These are phyloP conservation scores for Tortrix viridana DNA, from an alignment of 2,888 invertebrate genomes.

Conservation along the genomic window DNA sequence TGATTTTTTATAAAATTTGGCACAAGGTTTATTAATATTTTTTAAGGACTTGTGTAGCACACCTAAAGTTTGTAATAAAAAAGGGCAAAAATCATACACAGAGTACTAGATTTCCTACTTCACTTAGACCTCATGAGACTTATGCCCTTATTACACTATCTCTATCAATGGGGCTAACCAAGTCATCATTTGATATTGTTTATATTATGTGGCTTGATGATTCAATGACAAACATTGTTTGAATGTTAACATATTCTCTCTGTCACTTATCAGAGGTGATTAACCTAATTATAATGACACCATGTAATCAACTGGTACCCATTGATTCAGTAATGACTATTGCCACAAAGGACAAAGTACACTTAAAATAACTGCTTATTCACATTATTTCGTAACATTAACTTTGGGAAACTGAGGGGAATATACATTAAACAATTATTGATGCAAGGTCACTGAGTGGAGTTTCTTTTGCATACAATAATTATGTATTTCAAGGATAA, in stretches of 20 bases:
- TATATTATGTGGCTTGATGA: conserved; percentile 2
- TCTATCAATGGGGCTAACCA: no score
- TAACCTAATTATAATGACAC: conserved; percentile 46
- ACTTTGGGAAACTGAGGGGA: conserved; percentile 14
- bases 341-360: conserved; percentile 38
- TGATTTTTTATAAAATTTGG: no score
- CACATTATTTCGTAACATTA: conserved; percentile 22
- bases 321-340: conserved; percentile 47
- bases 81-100: no score
- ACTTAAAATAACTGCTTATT: conserved; percentile 20
- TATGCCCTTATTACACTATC: no score
- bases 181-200: no score
- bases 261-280: conserved; percentile 41
- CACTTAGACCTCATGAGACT: no score
- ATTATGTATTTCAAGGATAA: conserved; percentile 19
- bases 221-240: conserved; percentile 21
- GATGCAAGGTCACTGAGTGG: conserved; percentile 7
- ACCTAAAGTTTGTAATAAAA: no score
- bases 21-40: no score
- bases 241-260: conserved; percentile 16
- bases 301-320: conserved; percentile 45
- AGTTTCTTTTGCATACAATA: conserved; percentile 6
- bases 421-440: conserved; percentile 17
- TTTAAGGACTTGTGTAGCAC: no score
- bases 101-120: no score